Evolutionary conservation across 2,797 vertebrate genomes (phyloP), one percentile per base, ranked within the genome.

Genomic region (Crenuchus spilurus): DNA sequence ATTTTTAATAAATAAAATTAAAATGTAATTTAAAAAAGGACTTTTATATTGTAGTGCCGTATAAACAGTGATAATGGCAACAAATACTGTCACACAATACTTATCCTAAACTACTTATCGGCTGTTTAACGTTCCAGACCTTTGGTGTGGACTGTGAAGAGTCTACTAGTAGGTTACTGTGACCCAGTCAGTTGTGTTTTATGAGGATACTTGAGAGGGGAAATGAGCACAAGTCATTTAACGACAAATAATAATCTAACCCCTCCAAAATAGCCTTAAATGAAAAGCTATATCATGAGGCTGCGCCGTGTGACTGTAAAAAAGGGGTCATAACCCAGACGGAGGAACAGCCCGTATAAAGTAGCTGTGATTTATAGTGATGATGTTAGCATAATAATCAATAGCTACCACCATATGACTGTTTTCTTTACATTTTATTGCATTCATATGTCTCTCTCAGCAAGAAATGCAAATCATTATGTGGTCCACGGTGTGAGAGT

Each of bases 371-470:
- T 72, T 68, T 63, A 46, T 35, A 60, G 20, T 18, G 18, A 35
- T 24, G 26, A 6, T 35, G 24, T 66, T 44, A 14, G 49, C n/a
- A 24, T 51, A 72, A 58, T 26, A 62, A 42, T 18, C 61, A 57
- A 57, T 60, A 65, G 61, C 20, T 31, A 31, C 64, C 42, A 44
- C 10, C 51, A 69, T 41, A 60, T 64, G 57, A 68, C 31, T 68
- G 30, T 75, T 72, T 79, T 44, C 57, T 55, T 69, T 42, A 41
- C 31, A 44, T 77, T 62, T 74, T 74, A 74, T 70, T 54, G 72
- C 48, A 54, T 33, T 52, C 35, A 46, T 41, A 76, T 41, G 54
- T 67, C 48, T 69, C 60, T 48, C 16, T 49, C n/a, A 73, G 30
- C 35, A 28, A 37, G 46, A 67, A 74, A 63, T 69, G 26, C 72